These are phyloP conservation scores for Malurus splendens DNA, from an alignment of 2,797 vertebrate species.

Conservation along the genomic window DNA sequence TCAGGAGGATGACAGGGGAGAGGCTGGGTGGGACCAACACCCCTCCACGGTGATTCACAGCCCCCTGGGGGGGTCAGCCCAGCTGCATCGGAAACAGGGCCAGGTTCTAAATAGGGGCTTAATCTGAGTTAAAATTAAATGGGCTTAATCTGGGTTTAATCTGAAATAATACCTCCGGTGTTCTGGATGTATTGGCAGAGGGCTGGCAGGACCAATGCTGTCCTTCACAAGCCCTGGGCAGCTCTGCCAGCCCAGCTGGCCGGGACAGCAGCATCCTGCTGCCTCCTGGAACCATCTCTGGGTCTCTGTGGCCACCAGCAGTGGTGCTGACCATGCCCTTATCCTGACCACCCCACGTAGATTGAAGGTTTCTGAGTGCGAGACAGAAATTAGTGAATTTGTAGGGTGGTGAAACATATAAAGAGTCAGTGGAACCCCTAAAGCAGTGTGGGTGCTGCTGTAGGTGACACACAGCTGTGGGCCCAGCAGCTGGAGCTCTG, in stretches of 20 bases:
- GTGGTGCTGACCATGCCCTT: accelerated
- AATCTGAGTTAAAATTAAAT: conserved; percentile 62
- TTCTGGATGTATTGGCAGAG: neutral
- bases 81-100: neutral
- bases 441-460: accelerated
- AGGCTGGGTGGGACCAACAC: neutral
- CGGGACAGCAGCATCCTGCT: neutral
- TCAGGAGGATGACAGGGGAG: neutral
- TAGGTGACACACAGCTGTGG: neutral
- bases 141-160: conserved; percentile 46
- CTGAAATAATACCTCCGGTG: conserved; percentile 55
- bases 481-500: neutral
- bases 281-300: neutral
- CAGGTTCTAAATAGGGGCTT: conserved; percentile 42
- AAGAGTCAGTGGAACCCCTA: neutral
- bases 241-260: neutral
- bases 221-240: neutral
- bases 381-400: neutral
- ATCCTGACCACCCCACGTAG: accelerated
- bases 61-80: neutral
- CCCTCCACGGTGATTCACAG: accelerated
- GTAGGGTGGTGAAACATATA: neutral
- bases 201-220: accelerated
- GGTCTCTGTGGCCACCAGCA: neutral
- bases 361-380: accelerated